Conservation (phyloP, 2,113 vertebrate genomes). For the Apistogramma diplotaenia region DNA sequence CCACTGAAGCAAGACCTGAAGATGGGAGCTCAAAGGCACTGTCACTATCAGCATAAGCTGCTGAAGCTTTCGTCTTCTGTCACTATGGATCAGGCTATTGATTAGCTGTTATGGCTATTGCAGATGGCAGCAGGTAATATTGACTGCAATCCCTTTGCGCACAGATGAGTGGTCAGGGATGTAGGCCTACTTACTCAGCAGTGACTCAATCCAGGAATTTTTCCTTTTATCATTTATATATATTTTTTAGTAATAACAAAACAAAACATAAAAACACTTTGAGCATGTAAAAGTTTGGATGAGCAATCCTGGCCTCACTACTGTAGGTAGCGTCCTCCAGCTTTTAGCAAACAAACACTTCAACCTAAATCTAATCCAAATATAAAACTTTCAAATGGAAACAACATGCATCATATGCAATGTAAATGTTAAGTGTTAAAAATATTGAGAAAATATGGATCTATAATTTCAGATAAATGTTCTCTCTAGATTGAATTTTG, state of each 20-base stretch:
- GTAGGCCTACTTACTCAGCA: conserved; percentile 25
- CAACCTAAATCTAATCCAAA: no score
- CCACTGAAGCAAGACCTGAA: conserved; percentile 5
- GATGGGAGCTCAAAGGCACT: conserved; percentile 41
- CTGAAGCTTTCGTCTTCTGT: conserved; percentile 39
- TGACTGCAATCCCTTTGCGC: conserved; percentile 42
- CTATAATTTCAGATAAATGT: no score
- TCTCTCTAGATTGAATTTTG: no score
- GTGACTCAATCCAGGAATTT: conserved; percentile 4
- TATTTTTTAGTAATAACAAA: background rate
- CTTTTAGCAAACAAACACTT: no score
- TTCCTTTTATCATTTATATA: background rate
- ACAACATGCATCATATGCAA: no score
- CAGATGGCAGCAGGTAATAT: conserved; percentile 51
- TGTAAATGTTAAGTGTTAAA: no score
- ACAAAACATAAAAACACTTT: background rate
- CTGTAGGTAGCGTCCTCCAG: no score
- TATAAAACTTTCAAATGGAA: no score
- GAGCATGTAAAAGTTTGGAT: background rate
- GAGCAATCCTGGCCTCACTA: no score
- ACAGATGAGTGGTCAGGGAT: conserved; percentile 41
- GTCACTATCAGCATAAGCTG: conserved; percentile 55
- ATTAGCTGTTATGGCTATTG: conserved; percentile 59
- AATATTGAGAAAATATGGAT: no score
- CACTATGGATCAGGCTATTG: conserved; percentile 59